Conservation (phyloP, 2,113 vertebrate species). For the Apodemus speciosus region DNA sequence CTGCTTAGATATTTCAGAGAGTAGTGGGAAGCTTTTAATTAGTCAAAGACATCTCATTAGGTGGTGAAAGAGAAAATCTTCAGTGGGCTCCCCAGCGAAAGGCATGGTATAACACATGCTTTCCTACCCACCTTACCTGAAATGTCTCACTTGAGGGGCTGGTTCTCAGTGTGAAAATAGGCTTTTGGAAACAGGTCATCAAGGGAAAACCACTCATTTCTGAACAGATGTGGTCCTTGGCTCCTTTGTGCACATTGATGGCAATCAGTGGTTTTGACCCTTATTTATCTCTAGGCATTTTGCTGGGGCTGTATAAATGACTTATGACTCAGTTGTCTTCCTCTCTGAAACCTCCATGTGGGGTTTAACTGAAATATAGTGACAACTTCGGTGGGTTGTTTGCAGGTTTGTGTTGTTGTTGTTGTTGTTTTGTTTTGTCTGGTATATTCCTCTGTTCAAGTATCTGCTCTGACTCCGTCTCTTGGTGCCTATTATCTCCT, state of each 20-base stretch:
- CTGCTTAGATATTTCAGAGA: conserved; percentile 34
- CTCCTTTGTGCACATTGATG: background rate
- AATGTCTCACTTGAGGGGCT: background rate
- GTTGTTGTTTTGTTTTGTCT: background rate
- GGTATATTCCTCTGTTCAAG: background rate
- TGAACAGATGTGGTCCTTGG: background rate
- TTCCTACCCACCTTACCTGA: background rate
- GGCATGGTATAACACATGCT: background rate
- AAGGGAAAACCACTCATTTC: background rate
- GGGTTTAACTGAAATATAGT: background rate
- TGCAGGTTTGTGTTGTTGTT: background rate
- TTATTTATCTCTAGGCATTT: conserved; percentile 23
- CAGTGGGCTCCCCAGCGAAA: background rate
- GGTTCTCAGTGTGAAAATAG: background rate
- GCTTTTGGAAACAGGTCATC: background rate
- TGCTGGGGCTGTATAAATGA: background rate
- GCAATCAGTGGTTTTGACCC: conserved; percentile 8
- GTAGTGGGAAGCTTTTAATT: conserved; percentile 41
- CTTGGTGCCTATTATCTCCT: background rate
- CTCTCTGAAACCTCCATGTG: background rate
- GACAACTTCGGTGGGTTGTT: background rate
- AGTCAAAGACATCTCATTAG: conserved; percentile 63
- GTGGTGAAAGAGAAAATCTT: background rate
- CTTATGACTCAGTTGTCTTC: background rate
- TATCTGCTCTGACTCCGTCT: background rate